phyloP scores from a whole-genome alignment of 2,888 invertebrate species.

The Antheraea yamamai region DNA sequence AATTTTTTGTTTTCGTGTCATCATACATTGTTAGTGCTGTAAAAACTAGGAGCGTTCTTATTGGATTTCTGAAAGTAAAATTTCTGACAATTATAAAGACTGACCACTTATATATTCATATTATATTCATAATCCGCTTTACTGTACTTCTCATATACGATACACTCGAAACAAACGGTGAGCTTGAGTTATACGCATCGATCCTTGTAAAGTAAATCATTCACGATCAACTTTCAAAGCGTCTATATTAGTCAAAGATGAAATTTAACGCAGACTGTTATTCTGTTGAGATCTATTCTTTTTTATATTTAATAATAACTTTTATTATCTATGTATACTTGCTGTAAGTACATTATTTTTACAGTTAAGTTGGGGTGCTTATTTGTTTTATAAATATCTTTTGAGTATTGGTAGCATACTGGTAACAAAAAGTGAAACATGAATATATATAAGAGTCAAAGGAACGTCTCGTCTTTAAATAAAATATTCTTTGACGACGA shows the following conservation, averaged over 20 bases:
- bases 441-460: neutral
- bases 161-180: neutral
- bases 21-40: too few relatives aligned
- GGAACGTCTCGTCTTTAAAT: neutral
- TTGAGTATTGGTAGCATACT: neutral
- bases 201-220: slow-evolving; percentile 49
- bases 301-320: neutral
- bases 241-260: neutral
- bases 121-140: neutral
- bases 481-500: neutral
- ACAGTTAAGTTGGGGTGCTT: too few relatives aligned
- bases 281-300: neutral
- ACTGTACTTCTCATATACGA: neutral
- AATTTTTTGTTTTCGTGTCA: neutral
- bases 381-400: too few relatives aligned
- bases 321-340: neutral
- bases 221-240: slow-evolving; percentile 46
- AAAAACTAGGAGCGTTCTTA: neutral
- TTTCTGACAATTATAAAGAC: too few relatives aligned
- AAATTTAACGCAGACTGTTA: neutral
- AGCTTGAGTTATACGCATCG: slow-evolving; percentile 28
- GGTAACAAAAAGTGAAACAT: neutral
- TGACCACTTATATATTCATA: neutral
- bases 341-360: too few relatives aligned
- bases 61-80: too few relatives aligned